Conservation (phyloP, 2,113 vertebrate species). For the Pseudolaguvia tuberculata region DNA sequence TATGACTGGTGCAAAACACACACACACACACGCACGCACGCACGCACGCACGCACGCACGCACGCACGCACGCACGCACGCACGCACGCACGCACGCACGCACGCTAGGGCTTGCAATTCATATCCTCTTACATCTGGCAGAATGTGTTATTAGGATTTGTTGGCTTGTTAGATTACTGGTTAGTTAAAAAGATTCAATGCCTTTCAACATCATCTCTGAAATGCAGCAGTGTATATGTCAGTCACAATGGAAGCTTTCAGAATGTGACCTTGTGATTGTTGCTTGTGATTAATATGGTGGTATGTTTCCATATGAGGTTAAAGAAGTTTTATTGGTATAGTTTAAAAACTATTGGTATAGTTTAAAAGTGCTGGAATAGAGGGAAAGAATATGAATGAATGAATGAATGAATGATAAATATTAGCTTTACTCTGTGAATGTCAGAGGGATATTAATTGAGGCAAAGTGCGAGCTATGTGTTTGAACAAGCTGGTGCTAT, state of each 20-base stretch:
- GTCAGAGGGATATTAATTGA: background rate
- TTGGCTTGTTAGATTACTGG: background rate
- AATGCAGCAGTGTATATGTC: background rate
- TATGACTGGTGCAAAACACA: constrained; percentile 20
- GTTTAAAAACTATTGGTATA: too few relatives aligned
- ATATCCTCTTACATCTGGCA: constrained; percentile 29
- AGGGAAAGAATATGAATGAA: too few relatives aligned
- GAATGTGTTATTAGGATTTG: constrained; percentile 23
- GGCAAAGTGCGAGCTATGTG: background rate
- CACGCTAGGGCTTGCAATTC: constrained; percentile 24
- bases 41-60: background rate
- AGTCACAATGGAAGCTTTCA: constrained; percentile 19
- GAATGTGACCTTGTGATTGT: constrained; percentile 14
- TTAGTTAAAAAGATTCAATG: background rate
- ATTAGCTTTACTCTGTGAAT: constrained; percentile 12
- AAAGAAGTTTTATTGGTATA: constrained; percentile 26
- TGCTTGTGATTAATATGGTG: constrained; percentile 20
- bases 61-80: background rate
- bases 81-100: background rate
- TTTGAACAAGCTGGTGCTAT: constrained; percentile 24
- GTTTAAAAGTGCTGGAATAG: constrained; percentile 16
- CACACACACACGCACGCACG: constrained; percentile 14
- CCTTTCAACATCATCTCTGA: background rate
- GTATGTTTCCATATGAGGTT: constrained; percentile 32
- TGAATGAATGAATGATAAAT: too few relatives aligned